Evolutionary conservation across 2,797 vertebrate species (phyloP).

Genomic region (Crenichthys baileyi): DNA sequence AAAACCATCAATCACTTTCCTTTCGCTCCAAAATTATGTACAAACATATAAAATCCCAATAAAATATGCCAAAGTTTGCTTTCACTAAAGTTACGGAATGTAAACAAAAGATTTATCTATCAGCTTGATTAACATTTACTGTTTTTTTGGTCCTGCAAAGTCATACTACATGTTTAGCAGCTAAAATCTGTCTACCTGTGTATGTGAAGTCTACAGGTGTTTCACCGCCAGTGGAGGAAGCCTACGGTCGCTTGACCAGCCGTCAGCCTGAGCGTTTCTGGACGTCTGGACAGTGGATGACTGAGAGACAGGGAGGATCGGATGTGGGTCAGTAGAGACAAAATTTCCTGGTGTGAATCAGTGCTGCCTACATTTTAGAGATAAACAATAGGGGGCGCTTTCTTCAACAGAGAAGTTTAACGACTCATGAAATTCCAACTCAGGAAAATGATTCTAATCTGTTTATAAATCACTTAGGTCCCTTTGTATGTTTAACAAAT

Average conservation of each 20-base stretch:
- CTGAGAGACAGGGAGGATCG: slow-evolving; percentile 88
- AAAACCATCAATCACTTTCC: background rate
- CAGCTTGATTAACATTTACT: background rate
- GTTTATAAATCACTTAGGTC: background rate
- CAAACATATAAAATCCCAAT: background rate
- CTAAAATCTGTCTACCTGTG: slow-evolving; percentile 13
- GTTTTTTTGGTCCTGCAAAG: no score
- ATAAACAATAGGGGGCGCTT: background rate
- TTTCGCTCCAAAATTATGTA: background rate
- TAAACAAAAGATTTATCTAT: background rate
- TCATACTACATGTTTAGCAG: background rate
- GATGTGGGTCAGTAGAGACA: slow-evolving; percentile 83
- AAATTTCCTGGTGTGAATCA: background rate
- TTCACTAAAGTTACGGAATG: background rate
- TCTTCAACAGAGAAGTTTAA: background rate
- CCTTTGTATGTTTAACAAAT: background rate
- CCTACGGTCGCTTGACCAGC: slow-evolving; percentile 80
- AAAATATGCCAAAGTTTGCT: background rate
- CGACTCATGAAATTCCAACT: background rate
- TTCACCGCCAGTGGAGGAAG: slow-evolving; percentile 69
- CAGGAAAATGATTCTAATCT: background rate
- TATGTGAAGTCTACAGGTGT: slow-evolving; percentile 79
- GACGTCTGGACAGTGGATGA: slow-evolving; percentile 96
- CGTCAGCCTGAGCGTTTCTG: slow-evolving; percentile 85
- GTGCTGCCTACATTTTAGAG: background rate